These are phyloP conservation scores for Acridotheres tristis DNA, from an alignment of 2,797 vertebrate species.

Conservation along the genomic window DNA sequence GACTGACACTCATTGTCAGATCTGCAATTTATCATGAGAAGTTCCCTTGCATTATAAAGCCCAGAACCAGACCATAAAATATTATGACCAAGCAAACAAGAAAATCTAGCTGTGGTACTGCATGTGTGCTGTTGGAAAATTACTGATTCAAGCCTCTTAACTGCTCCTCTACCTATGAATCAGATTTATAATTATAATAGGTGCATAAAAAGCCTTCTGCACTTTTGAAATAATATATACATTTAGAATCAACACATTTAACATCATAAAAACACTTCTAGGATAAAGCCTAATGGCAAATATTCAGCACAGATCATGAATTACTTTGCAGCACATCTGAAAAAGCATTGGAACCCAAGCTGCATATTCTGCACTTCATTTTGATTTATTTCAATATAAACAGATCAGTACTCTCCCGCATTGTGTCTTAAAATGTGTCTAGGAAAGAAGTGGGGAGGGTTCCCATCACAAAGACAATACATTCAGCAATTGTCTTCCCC, in stretches of 20 bases:
- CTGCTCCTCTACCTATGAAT: slow-evolving; percentile 43
- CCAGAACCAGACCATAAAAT: slow-evolving; percentile 31
- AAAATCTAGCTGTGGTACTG: slow-evolving; percentile 8
- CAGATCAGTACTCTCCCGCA: not conserved
- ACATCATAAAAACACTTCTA: slow-evolving; percentile 56
- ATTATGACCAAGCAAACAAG: slow-evolving; percentile 5
- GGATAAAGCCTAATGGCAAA: slow-evolving; percentile 32
- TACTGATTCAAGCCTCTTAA: slow-evolving; percentile 64
- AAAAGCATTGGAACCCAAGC: not conserved
- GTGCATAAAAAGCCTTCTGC: slow-evolving; percentile 73
- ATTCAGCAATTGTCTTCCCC: not conserved
- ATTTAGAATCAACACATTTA: slow-evolving; percentile 16
- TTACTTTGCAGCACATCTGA: slow-evolving; percentile 49
- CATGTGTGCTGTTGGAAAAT: slow-evolving; percentile 57
- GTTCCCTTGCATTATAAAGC: not conserved
- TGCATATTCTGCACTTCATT: slow-evolving; percentile 4
- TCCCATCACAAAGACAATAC: not conserved
- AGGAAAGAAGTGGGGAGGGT: not conserved
- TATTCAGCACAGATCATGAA: slow-evolving; percentile 58
- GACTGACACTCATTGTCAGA: slow-evolving; percentile 57
- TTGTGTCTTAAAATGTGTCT: not conserved
- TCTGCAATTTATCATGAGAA: slow-evolving; percentile 57
- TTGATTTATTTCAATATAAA: slow-evolving; percentile 30
- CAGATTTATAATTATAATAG: slow-evolving; percentile 66
- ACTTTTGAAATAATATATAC: slow-evolving; percentile 67